Evolutionary conservation across 1,140 invertebrate genomes (phyloP).

Genomic region (Delia radicum): DNA sequence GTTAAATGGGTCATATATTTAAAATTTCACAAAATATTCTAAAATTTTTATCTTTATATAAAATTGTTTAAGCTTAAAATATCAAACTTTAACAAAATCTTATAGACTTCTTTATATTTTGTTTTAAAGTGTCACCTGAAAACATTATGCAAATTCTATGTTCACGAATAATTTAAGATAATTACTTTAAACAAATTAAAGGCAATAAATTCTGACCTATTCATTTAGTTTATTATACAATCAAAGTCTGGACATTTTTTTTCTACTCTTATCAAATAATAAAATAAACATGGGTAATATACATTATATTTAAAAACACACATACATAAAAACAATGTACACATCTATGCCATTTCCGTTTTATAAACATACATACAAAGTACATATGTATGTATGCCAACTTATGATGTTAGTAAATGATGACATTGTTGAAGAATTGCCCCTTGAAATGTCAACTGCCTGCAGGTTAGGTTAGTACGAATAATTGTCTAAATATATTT

Average conservation of each 20-base stretch:
- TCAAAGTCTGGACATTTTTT: background rate
- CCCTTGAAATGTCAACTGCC: constrained; percentile 22
- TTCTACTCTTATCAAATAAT: background rate
- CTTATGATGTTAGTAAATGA: constrained; percentile 15
- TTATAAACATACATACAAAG: background rate
- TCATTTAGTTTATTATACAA: background rate
- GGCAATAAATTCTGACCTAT: constrained; percentile 18
- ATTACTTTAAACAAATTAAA: background rate
- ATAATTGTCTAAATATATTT: constrained; percentile 13
- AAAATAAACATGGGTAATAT: background rate
- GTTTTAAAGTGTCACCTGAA: no score
- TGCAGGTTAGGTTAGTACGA: constrained; percentile 14
- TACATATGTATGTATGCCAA: background rate
- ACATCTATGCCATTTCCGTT: background rate
- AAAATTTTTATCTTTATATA: no score
- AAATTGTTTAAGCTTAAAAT: no score
- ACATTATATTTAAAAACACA: background rate
- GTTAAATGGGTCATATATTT: no score
- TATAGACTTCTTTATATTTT: no score
- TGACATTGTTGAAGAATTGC: constrained; percentile 24
- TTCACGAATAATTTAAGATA: background rate
- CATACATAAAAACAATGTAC: background rate
- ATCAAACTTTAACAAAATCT: no score
- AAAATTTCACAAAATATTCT: no score
- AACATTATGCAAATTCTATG: background rate